Evolutionary conservation across 1,140 invertebrate genomes (phyloP).

Genomic region (Drosophila prosaltans): DNA sequence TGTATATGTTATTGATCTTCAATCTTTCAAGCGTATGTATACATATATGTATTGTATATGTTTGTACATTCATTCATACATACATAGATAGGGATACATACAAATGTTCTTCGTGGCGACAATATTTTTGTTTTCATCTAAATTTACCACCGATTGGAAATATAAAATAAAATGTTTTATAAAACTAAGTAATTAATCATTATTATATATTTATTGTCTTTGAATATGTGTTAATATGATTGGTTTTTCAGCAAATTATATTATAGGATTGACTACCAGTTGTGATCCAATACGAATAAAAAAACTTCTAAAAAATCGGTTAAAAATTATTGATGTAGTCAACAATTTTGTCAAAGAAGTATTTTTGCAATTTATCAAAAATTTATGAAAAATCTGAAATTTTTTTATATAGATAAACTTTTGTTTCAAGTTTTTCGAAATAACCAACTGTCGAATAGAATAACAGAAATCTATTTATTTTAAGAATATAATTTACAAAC

Average conservation of each 20-base stretch:
- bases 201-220: constrained; percentile 32
- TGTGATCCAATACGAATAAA: too few species aligned
- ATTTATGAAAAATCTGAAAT: too few species aligned
- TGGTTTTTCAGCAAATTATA: too few species aligned
- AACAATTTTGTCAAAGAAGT: too few species aligned
- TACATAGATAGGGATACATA: constrained; percentile 26
- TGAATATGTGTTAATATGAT: constrained; percentile 11
- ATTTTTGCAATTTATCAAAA: too few species aligned
- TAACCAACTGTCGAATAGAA: neutral
- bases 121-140: constrained; percentile 59
- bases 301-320: too few species aligned
- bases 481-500: constrained; percentile 4
- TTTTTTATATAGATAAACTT: too few species aligned
- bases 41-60: constrained; percentile 30
- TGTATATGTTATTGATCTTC: constrained; percentile 35
- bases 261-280: neutral
- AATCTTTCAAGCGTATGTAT: constrained; percentile 12
- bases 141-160: constrained; percentile 68
- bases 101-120: constrained; percentile 51
- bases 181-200: constrained; percentile 50
- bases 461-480: neutral
- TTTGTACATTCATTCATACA: neutral
- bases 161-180: constrained; percentile 60
- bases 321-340: too few species aligned
- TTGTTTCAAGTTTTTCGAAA: neutral